Evolutionary conservation across 2,888 invertebrate genomes (phyloP).

Genomic region (Lochmaea capreae): DNA sequence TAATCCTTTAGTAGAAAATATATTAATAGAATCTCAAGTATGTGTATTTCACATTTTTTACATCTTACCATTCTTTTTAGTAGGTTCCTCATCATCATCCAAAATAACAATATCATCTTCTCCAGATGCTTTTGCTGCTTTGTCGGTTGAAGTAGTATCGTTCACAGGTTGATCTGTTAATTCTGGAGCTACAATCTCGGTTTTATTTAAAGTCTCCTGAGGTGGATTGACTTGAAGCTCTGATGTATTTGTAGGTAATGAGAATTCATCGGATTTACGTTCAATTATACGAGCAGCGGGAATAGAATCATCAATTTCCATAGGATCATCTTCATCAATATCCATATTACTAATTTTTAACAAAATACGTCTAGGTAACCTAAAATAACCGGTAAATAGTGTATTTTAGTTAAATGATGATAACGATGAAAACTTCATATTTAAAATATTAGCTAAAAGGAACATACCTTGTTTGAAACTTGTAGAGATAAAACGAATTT

Average conservation of each 20-base stretch:
- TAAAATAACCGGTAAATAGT: conserved; percentile 10
- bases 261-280: conserved; percentile 46
- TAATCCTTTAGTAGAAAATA: not conserved
- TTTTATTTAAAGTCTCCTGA: not conserved
- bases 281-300: conserved; percentile 58
- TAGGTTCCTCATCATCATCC: conserved; percentile 56
- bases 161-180: not conserved
- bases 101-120: conserved; percentile 52
- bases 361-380: not conserved
- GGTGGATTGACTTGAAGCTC: not conserved
- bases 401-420: not conserved
- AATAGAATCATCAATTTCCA: conserved; percentile 61
- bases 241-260: not conserved
- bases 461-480: not conserved
- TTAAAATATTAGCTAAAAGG: not conserved
- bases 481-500: no score
- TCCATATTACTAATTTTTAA: conserved; percentile 37
- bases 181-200: not conserved
- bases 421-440: not conserved
- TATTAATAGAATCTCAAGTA: not conserved
- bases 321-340: conserved; percentile 54
- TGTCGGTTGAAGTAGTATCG: not conserved
- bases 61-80: conserved; percentile 22
- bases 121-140: conserved; percentile 10
- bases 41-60: no score